Conservation (phyloP, 64 coral and sea anemone genomes). For the Porites lutea region DNA sequence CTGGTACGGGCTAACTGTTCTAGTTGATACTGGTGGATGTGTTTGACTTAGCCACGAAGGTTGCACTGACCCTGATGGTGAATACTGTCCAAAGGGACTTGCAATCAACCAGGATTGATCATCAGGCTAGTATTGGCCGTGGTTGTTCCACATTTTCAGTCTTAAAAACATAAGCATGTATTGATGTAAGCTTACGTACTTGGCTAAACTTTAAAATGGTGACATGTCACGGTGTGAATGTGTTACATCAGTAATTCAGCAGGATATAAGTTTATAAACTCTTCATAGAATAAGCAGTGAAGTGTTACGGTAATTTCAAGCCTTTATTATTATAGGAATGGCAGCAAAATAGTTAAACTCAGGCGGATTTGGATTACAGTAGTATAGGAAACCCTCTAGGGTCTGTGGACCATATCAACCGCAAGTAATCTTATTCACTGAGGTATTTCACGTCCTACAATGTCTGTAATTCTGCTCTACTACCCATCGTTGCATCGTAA, state of each 20-base stretch:
- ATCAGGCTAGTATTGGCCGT: conserved; percentile 53
- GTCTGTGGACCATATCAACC: conserved; percentile 43
- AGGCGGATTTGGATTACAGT: conserved; percentile 54
- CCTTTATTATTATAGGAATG: conserved; percentile 57
- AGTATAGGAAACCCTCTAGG: conserved; percentile 57
- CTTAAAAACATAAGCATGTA: conserved; percentile 57
- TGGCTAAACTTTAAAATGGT: conserved; percentile 53
- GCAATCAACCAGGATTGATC: conserved; percentile 29
- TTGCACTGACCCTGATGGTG: conserved; percentile 43
- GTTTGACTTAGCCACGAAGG: conserved; percentile 21
- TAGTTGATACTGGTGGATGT: conserved; percentile 57
- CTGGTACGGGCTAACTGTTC: conserved; percentile 7
- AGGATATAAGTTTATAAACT: conserved; percentile 52
- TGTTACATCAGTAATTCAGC: conserved; percentile 58
- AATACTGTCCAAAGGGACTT: conserved; percentile 41
- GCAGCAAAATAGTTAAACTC: conserved; percentile 54
- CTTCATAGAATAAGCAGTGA: conserved; percentile 56
- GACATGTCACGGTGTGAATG: conserved; percentile 52
- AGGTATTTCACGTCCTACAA: conserved; percentile 48
- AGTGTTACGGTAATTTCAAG: conserved; percentile 59
- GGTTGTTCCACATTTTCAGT: conserved; percentile 58
- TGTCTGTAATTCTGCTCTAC: conserved; percentile 48
- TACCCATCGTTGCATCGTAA: conserved; percentile 43
- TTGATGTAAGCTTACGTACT: conserved; percentile 33
- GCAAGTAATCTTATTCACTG: conserved; percentile 60